These are phyloP conservation scores for Ophion ellenae DNA, from an alignment of 2,888 invertebrate species.

Conservation along the genomic window DNA sequence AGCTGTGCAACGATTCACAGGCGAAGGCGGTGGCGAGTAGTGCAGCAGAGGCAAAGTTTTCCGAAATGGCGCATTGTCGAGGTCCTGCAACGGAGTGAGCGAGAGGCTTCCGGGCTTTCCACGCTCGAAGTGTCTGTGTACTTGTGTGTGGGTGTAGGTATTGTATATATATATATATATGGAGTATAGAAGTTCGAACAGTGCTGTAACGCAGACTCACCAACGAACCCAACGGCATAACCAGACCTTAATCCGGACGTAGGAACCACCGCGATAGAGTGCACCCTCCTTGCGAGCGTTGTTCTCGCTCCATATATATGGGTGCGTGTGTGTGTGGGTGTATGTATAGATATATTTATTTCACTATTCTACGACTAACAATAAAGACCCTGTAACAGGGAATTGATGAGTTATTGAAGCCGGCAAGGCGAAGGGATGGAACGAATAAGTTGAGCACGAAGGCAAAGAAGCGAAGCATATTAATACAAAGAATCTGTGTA, in stretches of 20 bases:
- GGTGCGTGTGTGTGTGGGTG: neutral
- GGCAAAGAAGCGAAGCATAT: constrained; percentile 13
- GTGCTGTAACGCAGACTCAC: constrained; percentile 25
- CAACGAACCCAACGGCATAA: constrained; percentile 51
- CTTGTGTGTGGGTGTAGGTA: neutral
- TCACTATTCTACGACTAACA: constrained; percentile 42
- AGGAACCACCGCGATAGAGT: constrained; percentile 41
- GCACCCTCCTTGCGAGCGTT: constrained; percentile 41
- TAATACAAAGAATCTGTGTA: constrained; percentile 12
- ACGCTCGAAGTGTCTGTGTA: constrained; percentile 16
- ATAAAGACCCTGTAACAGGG: constrained; percentile 50
- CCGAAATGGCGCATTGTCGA: constrained; percentile 55
- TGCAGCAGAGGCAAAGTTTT: constrained; percentile 58
- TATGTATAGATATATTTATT: constrained; percentile 15
- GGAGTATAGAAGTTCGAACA: constrained; percentile 15
- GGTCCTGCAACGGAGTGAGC: constrained; percentile 47
- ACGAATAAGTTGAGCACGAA: constrained; percentile 7
- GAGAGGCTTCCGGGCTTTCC: constrained; percentile 59
- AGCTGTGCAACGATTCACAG: constrained; percentile 18
- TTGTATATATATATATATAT: constrained; percentile 17
- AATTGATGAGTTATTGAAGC: constrained; percentile 64
- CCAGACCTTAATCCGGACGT: constrained; percentile 61
- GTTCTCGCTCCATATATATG: constrained; percentile 40
- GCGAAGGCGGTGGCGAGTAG: constrained; percentile 19
- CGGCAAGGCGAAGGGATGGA: constrained; percentile 37